Evolutionary conservation across 2,888 invertebrate species (phyloP).

Genomic region (Euplagia quadripunctaria): DNA sequence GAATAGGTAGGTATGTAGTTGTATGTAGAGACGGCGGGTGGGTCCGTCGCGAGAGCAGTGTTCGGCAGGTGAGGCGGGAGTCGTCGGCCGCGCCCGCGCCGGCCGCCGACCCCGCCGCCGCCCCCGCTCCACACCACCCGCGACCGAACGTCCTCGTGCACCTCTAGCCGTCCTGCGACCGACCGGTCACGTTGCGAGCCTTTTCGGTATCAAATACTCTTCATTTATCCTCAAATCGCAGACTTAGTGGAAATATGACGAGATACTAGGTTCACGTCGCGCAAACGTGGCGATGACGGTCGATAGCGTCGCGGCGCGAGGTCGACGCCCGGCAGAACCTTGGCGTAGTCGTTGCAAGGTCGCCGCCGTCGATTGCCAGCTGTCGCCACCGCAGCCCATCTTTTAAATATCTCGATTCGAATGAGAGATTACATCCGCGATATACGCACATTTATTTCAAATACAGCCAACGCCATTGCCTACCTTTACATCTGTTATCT

Average conservation of each 20-base stretch:
- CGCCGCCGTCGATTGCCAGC: slow-evolving; percentile 56
- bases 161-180: slow-evolving; percentile 38
- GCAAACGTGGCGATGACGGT: slow-evolving; percentile 46
- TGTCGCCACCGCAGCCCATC: slow-evolving; percentile 35
- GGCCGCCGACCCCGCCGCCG: slow-evolving; percentile 42
- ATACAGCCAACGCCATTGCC: background rate
- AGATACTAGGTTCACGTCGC: slow-evolving; percentile 28
- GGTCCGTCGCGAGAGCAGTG: background rate
- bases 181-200: slow-evolving; percentile 33
- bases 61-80: slow-evolving; percentile 44
- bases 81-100: slow-evolving; percentile 51
- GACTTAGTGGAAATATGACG: slow-evolving; percentile 17
- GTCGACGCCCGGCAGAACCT: slow-evolving; percentile 69
- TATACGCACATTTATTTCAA: background rate
- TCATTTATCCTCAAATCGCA: slow-evolving; percentile 22
- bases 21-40: background rate
- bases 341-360: slow-evolving; percentile 71
- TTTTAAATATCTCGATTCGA: slow-evolving; percentile 14
- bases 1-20: background rate
- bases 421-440: slow-evolving; percentile 13
- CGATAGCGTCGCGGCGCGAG: slow-evolving; percentile 61
- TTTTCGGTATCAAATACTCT: slow-evolving; percentile 25
- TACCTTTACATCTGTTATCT: slow-evolving; percentile 7
- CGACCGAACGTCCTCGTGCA: slow-evolving; percentile 37
- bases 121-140: slow-evolving; percentile 32